Evolutionary conservation across 1,140 invertebrate genomes (phyloP), one percentile per base, ranked within the genome.

Genomic region (Neodiprion pinetum): DNA sequence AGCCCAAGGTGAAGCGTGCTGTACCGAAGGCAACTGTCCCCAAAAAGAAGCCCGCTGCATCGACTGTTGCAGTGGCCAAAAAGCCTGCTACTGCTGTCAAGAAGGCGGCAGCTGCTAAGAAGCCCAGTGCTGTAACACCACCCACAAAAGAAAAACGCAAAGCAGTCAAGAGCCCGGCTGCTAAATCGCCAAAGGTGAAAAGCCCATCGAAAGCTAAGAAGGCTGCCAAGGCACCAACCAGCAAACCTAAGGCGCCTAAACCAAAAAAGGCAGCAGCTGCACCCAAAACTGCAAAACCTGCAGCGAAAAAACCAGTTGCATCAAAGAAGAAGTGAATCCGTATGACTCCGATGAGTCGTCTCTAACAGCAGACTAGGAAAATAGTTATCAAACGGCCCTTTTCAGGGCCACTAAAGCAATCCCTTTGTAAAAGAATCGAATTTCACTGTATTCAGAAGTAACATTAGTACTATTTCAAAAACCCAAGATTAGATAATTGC

Each of bases 321-420:
- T 48, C 73, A 14, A 79, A 77, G 78, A 77, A 72, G 71, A 78
- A 74, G 70, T 76, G 50, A 70, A 28, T 48, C 0, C 9, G 12
- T 7, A 50, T 7, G 10, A 40, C 28, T 40, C 2, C 28, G 8
- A 61, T 14, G n/a, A 61, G 11, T 61, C 53, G 0, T 61, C 53
- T 61, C 53, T 61, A 61, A 61, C 53, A 12, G 9, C 0, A 49
- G 2, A 73, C 23, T 7, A 12, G 9, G 70, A 67, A 50, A 9
- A 49, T 17, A 53, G 70, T 40, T 2, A 40, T 12, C 28, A 78
- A 81, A 78, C 80, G 82, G 82, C 80, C 79, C 81, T 83, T 83
- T 80, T 83, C 77, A 82, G 82, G 77, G 81, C 82, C 81, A 81
- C 74, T 73, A 83, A 80, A 7, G 3, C 11, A 14, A 4, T 61